Conservation (phyloP, 1,140 invertebrate genomes). For the Coenobita brevimanus region DNA sequence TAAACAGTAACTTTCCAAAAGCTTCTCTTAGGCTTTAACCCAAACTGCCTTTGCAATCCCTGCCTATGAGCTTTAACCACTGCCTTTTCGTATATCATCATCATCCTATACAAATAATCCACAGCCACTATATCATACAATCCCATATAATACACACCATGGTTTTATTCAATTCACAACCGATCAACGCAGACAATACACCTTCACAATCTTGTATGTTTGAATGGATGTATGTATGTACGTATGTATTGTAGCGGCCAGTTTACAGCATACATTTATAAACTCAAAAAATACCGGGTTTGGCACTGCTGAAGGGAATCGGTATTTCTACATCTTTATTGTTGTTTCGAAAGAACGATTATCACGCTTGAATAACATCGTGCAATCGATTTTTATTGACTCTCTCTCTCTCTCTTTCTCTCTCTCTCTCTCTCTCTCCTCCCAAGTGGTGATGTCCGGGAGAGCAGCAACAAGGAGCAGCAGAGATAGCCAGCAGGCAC, state of each 20-base stretch:
- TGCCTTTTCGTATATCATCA: too few relatives aligned
- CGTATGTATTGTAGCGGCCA: neutral
- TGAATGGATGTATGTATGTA: neutral
- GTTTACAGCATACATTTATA: neutral
- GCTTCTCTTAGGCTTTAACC: too few relatives aligned
- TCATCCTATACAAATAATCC: too few relatives aligned
- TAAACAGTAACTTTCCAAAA: too few relatives aligned
- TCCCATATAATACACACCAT: too few relatives aligned
- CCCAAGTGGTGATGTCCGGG: neutral
- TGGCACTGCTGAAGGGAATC: neutral
- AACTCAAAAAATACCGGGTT: neutral
- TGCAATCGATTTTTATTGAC: neutral
- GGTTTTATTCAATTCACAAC: too few relatives aligned
- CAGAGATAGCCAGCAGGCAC: neutral
- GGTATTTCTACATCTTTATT: neutral
- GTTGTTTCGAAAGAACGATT: neutral
- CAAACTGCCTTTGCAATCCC: too few relatives aligned
- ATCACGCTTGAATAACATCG: neutral
- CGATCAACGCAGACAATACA: too few relatives aligned
- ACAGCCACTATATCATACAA: too few relatives aligned
- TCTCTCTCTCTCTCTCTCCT: constrained; percentile 5
- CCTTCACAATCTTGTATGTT: neutral
- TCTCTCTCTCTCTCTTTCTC: constrained; percentile 23
- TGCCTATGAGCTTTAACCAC: too few relatives aligned
- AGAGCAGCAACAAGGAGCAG: neutral